Conservation (phyloP, 2,797 vertebrate species). For the Phrynocephalus vlangalii region DNA sequence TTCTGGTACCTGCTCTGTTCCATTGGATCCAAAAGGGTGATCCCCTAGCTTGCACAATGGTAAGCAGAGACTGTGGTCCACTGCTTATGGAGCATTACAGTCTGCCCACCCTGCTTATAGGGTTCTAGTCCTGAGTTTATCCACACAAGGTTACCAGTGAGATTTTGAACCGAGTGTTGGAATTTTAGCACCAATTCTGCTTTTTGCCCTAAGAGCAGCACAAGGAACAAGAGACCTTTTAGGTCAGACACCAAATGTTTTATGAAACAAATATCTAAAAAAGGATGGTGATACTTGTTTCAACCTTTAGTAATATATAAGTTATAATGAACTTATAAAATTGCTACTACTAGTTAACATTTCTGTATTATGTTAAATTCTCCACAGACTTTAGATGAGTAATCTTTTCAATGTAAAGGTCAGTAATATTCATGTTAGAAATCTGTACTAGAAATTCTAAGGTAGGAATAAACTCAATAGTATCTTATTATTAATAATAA, state of each 20-base stretch:
- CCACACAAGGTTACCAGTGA: too few relatives aligned
- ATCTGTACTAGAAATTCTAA: not conserved
- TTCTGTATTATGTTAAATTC: not conserved
- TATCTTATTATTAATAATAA: too few relatives aligned
- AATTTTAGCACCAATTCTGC: not conserved
- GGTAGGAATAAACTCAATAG: not conserved
- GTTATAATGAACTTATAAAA: not conserved
- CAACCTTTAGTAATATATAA: not conserved
- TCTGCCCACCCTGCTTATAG: not conserved
- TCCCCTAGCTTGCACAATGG: too few relatives aligned
- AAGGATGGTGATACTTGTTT: not conserved
- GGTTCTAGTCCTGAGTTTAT: not conserved
- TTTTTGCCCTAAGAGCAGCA: not conserved
- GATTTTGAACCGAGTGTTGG: not conserved
- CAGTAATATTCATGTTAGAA: not conserved
- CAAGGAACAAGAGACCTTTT: not conserved
- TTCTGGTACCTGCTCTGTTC: too few relatives aligned
- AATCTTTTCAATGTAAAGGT: not conserved
- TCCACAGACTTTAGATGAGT: not conserved
- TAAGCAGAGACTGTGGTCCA: too few relatives aligned
- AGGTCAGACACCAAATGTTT: not conserved
- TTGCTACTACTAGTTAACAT: not conserved
- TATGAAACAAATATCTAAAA: not conserved
- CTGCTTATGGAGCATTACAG: too few relatives aligned
- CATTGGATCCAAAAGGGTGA: too few relatives aligned